phyloP scores from a whole-genome alignment of 2,113 vertebrate species.

The Tragelaphus strepsiceros region DNA sequence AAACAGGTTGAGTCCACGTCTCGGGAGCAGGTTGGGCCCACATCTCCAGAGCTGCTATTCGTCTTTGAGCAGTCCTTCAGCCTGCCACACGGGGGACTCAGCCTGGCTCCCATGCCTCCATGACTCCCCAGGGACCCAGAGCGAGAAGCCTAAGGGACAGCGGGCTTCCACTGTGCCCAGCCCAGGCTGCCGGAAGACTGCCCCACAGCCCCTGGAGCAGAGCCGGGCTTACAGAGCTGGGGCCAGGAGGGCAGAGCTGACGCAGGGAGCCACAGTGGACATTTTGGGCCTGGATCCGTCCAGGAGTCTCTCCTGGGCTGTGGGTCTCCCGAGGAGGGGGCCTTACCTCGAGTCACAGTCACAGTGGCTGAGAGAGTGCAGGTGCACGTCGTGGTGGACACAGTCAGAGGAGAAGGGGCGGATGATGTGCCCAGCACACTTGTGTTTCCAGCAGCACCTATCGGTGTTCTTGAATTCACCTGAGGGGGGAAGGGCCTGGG shows the following conservation, averaged over 20 bases:
- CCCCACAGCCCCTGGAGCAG: neutral
- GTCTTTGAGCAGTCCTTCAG: constrained; percentile 86
- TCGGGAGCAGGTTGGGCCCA: constrained; percentile 90
- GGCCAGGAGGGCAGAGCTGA: neutral
- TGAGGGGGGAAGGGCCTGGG: constrained; percentile 48
- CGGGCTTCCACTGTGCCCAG: neutral
- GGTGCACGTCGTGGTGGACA: constrained; percentile 90
- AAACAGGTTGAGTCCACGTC: constrained; percentile 91
- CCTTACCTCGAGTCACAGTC: constrained; percentile 91
- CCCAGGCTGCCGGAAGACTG: neutral
- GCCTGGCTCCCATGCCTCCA: neutral
- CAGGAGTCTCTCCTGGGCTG: neutral
- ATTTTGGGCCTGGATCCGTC: neutral
- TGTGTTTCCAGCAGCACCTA: constrained; percentile 90
- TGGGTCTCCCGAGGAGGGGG: neutral
- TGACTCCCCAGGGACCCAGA: neutral
- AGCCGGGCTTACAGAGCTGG: neutral
- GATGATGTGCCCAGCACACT: constrained; percentile 88
- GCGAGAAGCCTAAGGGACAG: neutral
- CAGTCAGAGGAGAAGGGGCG: constrained; percentile 88
- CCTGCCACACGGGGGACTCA: constrained; percentile 75
- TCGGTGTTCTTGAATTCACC: constrained; percentile 89
- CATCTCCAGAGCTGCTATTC: constrained; percentile 86
- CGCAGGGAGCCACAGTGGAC: neutral
- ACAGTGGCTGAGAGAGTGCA: constrained; percentile 91